Evolutionary conservation across 2,888 invertebrate species (phyloP).

Genomic region (Tetranychus piercei): DNA sequence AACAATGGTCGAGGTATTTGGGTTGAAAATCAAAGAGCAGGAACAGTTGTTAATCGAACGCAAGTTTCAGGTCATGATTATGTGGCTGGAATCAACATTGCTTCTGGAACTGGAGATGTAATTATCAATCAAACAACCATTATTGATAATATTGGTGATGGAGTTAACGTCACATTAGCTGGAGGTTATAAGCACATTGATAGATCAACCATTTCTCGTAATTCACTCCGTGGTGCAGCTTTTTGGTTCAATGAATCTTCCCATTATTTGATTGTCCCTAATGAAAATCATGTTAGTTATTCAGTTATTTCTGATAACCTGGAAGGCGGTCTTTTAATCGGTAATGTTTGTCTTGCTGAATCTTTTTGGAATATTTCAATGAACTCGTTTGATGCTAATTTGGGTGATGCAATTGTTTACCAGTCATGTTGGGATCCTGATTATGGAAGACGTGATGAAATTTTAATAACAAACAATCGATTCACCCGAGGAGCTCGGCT

Average conservation of each 20-base stretch:
- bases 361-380: slow-evolving; percentile 61
- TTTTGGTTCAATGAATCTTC: slow-evolving; percentile 73
- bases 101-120: slow-evolving; percentile 76
- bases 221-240: slow-evolving; percentile 71
- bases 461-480: slow-evolving; percentile 68
- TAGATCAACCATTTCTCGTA: slow-evolving; percentile 60
- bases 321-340: slow-evolving; percentile 70
- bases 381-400: slow-evolving; percentile 64
- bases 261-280: background rate
- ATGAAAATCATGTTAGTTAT: slow-evolving; percentile 45
- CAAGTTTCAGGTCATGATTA: slow-evolving; percentile 69
- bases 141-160: slow-evolving; percentile 76
- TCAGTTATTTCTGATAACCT: slow-evolving; percentile 68
- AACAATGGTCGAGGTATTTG: slow-evolving; percentile 88
- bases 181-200: slow-evolving; percentile 87
- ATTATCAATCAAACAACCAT: slow-evolving; percentile 78
- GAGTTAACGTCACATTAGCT: slow-evolving; percentile 81
- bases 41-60: slow-evolving; percentile 62
- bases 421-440: slow-evolving; percentile 54
- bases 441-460: slow-evolving; percentile 32
- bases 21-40: slow-evolving; percentile 73
- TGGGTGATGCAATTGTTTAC: slow-evolving; percentile 57
- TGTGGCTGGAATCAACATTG: slow-evolving; percentile 70
- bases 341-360: slow-evolving; percentile 63
- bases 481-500: slow-evolving; percentile 53